These are phyloP conservation scores for Volucella inanis DNA, from an alignment of 2,888 invertebrate species.

Conservation along the genomic window DNA sequence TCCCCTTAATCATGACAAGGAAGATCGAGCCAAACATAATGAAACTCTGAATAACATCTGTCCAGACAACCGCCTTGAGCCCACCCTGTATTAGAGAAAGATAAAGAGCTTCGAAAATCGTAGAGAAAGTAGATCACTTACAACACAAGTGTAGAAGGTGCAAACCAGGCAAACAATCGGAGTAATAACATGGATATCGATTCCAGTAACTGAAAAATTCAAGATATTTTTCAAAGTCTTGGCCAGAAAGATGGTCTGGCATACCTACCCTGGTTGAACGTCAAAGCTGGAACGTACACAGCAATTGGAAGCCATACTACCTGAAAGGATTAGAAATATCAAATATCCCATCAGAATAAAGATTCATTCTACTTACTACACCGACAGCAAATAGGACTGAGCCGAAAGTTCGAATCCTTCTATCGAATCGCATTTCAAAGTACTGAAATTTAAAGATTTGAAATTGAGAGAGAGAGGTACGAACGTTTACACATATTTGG, in stretches of 20 bases:
- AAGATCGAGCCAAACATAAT: slow-evolving; percentile 90
- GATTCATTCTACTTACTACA: slow-evolving; percentile 85
- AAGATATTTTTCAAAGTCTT: not conserved
- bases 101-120: not conserved
- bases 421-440: slow-evolving; percentile 88
- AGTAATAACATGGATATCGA: slow-evolving; percentile 91
- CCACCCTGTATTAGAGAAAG: slow-evolving; percentile 85
- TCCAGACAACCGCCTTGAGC: slow-evolving; percentile 92
- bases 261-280: slow-evolving; percentile 89
- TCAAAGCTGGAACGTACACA: slow-evolving; percentile 90
- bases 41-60: slow-evolving; percentile 91
- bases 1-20: slow-evolving; percentile 89
- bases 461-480: not conserved
- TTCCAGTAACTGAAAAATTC: slow-evolving; percentile 84
- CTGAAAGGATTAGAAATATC: slow-evolving; percentile 69
- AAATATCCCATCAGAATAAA: not conserved
- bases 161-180: slow-evolving; percentile 90
- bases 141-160: slow-evolving; percentile 96
- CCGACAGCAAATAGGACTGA: slow-evolving; percentile 88
- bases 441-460: slow-evolving; percentile 84
- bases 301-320: slow-evolving; percentile 81
- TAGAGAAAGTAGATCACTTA: slow-evolving; percentile 82
- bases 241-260: not conserved
- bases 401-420: slow-evolving; percentile 87
- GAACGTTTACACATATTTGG: not conserved